Base-by-base conservation (phyloP, 2,888 invertebrate genomes). In the Lamellibrachia satsuma region DNA sequence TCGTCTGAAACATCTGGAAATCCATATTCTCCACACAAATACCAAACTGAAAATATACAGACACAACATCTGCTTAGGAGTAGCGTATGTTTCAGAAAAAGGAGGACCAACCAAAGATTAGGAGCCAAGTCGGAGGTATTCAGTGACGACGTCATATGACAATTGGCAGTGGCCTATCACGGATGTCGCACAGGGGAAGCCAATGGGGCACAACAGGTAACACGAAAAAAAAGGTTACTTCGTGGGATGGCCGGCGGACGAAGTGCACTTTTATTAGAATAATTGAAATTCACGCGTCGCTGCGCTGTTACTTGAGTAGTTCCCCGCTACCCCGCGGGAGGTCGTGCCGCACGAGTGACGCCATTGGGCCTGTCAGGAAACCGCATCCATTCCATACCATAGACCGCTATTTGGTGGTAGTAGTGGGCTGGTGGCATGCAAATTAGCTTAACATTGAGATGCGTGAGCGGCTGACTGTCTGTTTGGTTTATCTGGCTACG, bases 291-390 rank as follows among this genome's bases (percentile, higher is more conserved):
- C 75, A 75, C n/a, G 15, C 75, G 75, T 6, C 75, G 75, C 22
- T 22, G 75, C 15, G 75, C 75, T 75, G 75, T 75, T 75, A 75
- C n/a, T 75, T 75, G 75, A 75, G 75, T 75, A 75, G 75, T 75
- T 75, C 75, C 75, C 75, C 75, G n/a, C n/a, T 75, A 22, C 15
- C 22, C 75, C 75, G 75, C n/a, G 75, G 75, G 75, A 75, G 75
- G 75, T 75, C 75, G 75, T 15, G 75, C 15, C 75, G 75, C 75
- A 75, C 75, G 75, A 75, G 75, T 75, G 75, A n/a, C 75, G 75
- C 75, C 75, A 6, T n/a, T 22, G 75, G 75, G 75, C 75, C 22
- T n/a, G 15, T 75, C 15, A 3, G 22, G 6, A 75, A n/a, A 75
- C 15, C 22, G 75, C 75, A 11, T 75, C 75, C 75, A 75, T 75